Percentiles rank a stretch among this genome's conserved stretches.
Evolutionary conservation across 2,797 vertebrate genomes (phyloP).

Genomic region (Chloroceryle inda): DNA sequence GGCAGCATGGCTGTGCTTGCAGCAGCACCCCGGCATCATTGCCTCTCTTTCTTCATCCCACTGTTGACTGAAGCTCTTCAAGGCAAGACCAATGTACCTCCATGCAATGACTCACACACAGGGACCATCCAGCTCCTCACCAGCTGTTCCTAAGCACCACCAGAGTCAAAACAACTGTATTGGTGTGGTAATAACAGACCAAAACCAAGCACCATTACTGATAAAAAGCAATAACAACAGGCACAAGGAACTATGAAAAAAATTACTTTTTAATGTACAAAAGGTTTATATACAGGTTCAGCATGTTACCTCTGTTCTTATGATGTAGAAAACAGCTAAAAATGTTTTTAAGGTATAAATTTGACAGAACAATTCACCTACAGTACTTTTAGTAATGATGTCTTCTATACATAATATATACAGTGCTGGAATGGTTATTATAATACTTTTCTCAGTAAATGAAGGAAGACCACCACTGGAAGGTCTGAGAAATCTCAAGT

Average conservation of each 20-base stretch:
- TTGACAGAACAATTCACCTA: slow-evolving; percentile 77
- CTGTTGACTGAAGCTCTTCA: neutral
- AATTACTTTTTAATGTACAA: slow-evolving; percentile 97
- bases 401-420: slow-evolving; percentile 81
- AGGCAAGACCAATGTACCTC: neutral
- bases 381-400: slow-evolving; percentile 75
- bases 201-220: neutral
- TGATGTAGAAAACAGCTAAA: slow-evolving; percentile 85
- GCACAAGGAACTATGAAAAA: slow-evolving; percentile 82
- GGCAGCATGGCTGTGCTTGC: neutral
- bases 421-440: slow-evolving; percentile 63
- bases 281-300: slow-evolving; percentile 92
- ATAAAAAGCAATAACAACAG: neutral
- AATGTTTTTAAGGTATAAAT: slow-evolving; percentile 83
- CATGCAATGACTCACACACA: neutral
- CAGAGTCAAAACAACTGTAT: neutral
- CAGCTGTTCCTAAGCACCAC: neutral
- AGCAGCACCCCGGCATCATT: neutral
- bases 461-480: slow-evolving; percentile 52
- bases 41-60: neutral
- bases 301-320: slow-evolving; percentile 82
- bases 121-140: neutral
- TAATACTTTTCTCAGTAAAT: slow-evolving; percentile 60
- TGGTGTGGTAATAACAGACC: neutral
- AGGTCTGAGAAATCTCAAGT: slow-evolving; percentile 41